Evolutionary conservation across 2,888 invertebrate species (phyloP), one percentile per base, ranked within the genome.

Genomic region (Silvanus unidentatus): DNA sequence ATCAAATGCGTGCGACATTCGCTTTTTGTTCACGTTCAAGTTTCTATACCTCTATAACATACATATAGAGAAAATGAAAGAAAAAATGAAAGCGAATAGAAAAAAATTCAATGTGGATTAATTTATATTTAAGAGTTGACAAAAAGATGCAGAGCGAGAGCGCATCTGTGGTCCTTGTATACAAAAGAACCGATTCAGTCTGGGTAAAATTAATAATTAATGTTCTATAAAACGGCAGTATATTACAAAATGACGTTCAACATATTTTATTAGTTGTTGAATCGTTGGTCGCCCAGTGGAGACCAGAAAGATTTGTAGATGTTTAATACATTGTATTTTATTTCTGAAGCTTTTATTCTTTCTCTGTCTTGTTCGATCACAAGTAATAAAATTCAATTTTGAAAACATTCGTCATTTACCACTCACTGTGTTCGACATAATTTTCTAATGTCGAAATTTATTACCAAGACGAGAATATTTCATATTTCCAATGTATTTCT

Each of bases 321-420:
- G 62, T 65, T 69, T 68, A 67, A 68, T 67, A 68, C 65, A 62
- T 65, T 64, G 64, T 67, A 67, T 66, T 65, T 67, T 63, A 64
- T 59, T 60, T 64, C 60, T 59, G 64, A 64, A 62, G 58, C 53
- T 55, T 58, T 61, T 60, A 62, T 62, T 53, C 58, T 50, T n/a
- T 52, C 53, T 47, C 16, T 15, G 37, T 37, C 48, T 52, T 53
- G 50, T 53, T 46, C 53, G 52, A 55, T 54, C 54, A 54, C 54
- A 49, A 50, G 54, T 55, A 51, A 54, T 57, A 57, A 57, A 54
- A 50, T 53, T 51, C 54, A 32, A 22, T 22, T 22, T 22, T 22
- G 22, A 22, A 22, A 22, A 22, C 22, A 22, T 22, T 22, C 22
- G 22, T 22, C 22, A 5, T 22, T 5, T 22, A 22, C 22, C 22